Conservation (phyloP, 2,113 vertebrate species). For the Eulemur rufifrons region DNA sequence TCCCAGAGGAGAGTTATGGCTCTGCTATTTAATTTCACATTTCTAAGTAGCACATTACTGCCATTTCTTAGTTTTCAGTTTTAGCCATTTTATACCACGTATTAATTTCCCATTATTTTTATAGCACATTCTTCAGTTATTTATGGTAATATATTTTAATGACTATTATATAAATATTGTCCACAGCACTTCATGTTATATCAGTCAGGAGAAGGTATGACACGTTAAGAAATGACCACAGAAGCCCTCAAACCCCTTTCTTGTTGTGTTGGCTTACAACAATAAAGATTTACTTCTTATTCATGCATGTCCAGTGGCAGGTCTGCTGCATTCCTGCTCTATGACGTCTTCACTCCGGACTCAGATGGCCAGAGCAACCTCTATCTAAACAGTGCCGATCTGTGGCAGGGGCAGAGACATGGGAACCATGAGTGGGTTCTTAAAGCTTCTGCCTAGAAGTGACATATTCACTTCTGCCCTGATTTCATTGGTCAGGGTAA, state of each 20-base stretch:
- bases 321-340: background rate
- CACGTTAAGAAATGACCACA: background rate
- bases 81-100: conserved; percentile 1
- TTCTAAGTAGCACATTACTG: background rate
- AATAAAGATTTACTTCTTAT: background rate
- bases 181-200: background rate
- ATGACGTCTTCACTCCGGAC: background rate
- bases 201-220: background rate
- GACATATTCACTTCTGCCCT: background rate
- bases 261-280: background rate
- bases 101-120: background rate
- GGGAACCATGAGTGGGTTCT: background rate
- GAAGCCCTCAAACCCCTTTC: background rate
- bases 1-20: background rate
- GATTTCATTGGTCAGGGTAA: background rate
- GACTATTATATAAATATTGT: background rate
- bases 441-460: background rate
- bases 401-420: background rate
- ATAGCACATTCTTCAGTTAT: background rate
- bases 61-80: background rate
- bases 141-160: conserved; percentile 3
- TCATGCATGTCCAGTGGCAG: background rate
- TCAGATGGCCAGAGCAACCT: background rate
- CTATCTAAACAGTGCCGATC: background rate
- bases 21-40: background rate